Base-by-base conservation (phyloP, 2,888 invertebrate genomes). In the Trichogramma dendrolimi region DNA sequence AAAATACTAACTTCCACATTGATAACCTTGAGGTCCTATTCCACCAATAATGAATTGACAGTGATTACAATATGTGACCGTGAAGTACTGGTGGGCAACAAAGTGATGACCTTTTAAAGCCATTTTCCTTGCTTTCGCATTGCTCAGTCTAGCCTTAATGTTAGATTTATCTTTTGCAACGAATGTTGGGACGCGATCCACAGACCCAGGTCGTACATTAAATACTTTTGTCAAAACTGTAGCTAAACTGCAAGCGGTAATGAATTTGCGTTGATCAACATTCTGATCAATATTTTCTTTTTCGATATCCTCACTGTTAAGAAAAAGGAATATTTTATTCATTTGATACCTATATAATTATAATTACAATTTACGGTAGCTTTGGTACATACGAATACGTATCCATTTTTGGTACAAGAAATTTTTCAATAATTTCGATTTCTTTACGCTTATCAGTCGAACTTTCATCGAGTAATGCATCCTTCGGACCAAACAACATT, bases 11-110 rank as follows among this genome's bases (percentile, higher is more conserved):
- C 96, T 90, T 76, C 90, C 86, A 81, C 98, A 99, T 75, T 94
- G 91, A 84, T 92, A 96, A 61, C 96, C 97, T 81, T 98, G 97
- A 68, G 96, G 94, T 73, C 96, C 95, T 64, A 98, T 90, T 55
- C 98, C 98, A 86, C 94, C 93, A 71, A 98, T 90, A 69, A 93
- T 89, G 76, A 88, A 85, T 75, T 92, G 90, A 82, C 98, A 98
- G 81, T 92, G 91, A 82, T 94, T 92, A 81, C 98, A 99, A 81
- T 90, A 88, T 68, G 92, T 93, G 75, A 94, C 91, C 68, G 90
- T 89, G 76, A 88, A 91, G 82, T 96, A 91, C 81, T 94, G 92
- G 76, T 91, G 89, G 72, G 91, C 88, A 72, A 89, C 87, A 75
- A 96, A 89, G 80, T 93, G 91, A 82, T 98, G 98, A 42, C 95